Evolutionary conservation across 2,797 vertebrate genomes (phyloP), one percentile per base, ranked within the genome.

Genomic region (Champsocephalus gunnari): DNA sequence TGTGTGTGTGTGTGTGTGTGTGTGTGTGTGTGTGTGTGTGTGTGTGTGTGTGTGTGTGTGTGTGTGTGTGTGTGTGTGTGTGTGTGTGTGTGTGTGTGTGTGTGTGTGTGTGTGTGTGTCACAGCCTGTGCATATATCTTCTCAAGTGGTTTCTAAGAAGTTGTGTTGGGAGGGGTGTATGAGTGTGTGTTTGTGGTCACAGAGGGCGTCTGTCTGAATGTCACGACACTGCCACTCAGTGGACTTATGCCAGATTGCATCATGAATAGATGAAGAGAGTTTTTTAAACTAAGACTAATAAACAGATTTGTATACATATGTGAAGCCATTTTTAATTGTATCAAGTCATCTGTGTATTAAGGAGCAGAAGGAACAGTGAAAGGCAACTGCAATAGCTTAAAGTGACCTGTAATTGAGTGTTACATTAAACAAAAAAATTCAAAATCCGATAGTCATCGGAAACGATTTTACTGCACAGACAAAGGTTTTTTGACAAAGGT

Each of bases 161-260:
- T 43, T 65, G n/a, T 71, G 66, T 62, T 56, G 71, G 19, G 54
- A 64, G 21, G 44, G 59, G 53, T 66, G 67, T 51, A 4, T 24
- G 1, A 24, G 66, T 54, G 71, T 48, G 34, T 81, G 50, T 78
- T 51, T 81, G 73, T 67, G 68, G 47, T 49, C 1, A 0, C 45
- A 12, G 44, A 32, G 38, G 60, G 38, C 3, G 53, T 28, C 49
- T 60, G 48, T 72, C n/a, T 24, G 38, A 49, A 51, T 3, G 41
- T 69, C 47, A 57, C 90, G 71, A 92, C 69, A 91, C 90, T 93
- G 90, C 91, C 94, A 67, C 94, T 92, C 81, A 87, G 92, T 93
- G 94, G 92, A 78, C 62, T 65, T 62, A 76, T 12, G 74, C 38
- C 84, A 92, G 89, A 93, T 88, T 92, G 87, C 90, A 93, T 57